phyloP scores from a whole-genome alignment of 2,888 invertebrate genomes.

The Lasiommata megera region DNA sequence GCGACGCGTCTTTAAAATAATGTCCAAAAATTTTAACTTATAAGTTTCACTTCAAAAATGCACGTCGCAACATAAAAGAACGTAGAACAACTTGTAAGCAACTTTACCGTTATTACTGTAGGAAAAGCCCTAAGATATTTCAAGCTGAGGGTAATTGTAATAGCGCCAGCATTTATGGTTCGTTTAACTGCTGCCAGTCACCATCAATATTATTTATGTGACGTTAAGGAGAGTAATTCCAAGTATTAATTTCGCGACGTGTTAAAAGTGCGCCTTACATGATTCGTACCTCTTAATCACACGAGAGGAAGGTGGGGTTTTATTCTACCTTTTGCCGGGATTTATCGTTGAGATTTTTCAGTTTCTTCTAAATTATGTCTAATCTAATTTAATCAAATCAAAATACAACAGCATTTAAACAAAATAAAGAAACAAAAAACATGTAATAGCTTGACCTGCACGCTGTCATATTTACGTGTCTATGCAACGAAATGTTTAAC shows the following conservation, averaged over 20 bases:
- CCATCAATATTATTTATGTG: constrained; percentile 16
- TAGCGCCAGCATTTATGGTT: constrained; percentile 51
- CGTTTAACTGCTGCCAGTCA: constrained; percentile 15
- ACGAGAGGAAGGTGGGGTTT: not conserved
- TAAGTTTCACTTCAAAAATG: too few species aligned
- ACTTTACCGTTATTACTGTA: not conserved
- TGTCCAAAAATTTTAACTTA: too few species aligned
- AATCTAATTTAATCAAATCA: too few species aligned
- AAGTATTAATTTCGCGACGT: constrained; percentile 9
- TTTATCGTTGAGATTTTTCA: too few species aligned
- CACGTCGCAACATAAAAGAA: not conserved
- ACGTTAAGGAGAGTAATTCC: constrained; percentile 14
- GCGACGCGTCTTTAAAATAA: too few species aligned
- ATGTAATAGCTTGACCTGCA: too few species aligned
- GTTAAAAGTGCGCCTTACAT: constrained; percentile 9
- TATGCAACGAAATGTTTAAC: too few species aligned
- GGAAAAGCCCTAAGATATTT: constrained; percentile 25
- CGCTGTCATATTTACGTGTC: too few species aligned
- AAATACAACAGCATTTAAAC: too few species aligned
- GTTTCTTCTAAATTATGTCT: too few species aligned
- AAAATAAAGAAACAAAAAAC: too few species aligned
- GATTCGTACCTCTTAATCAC: constrained; percentile 3
- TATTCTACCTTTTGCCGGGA: too few species aligned
- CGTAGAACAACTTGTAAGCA: not conserved
- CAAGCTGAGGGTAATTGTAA: constrained; percentile 26